phyloP scores from a whole-genome alignment of 2,113 vertebrate genomes.

The Calyptomena viridis region DNA sequence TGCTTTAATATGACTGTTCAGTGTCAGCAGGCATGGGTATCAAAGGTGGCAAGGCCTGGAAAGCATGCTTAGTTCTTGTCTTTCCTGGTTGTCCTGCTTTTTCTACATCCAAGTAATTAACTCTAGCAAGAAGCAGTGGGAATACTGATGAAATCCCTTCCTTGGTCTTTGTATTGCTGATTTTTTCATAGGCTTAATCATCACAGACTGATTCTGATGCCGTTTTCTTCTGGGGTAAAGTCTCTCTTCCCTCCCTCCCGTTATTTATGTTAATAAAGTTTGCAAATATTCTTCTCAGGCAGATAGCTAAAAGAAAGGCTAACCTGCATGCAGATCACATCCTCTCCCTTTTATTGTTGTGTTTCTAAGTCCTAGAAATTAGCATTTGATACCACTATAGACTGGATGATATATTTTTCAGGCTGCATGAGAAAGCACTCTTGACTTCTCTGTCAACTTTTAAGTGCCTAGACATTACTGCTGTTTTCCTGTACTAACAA shows the following conservation, averaged over 20 bases:
- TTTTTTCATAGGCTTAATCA: not conserved
- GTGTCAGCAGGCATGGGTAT: not conserved
- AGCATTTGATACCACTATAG: constrained; percentile 40
- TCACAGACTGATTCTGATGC: not conserved
- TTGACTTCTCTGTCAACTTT: constrained; percentile 43
- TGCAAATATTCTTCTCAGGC: constrained; percentile 8
- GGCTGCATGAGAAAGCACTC: constrained; percentile 41
- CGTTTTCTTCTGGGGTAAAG: constrained; percentile 7
- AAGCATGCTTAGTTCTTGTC: not conserved
- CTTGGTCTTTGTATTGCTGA: not conserved
- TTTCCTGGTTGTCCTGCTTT: not conserved
- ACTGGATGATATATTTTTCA: constrained; percentile 49
- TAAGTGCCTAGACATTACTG: constrained; percentile 60
- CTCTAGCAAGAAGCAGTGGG: not conserved
- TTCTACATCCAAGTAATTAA: not conserved
- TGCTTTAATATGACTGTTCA: not conserved
- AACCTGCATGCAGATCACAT: constrained; percentile 48
- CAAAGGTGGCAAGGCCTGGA: not conserved
- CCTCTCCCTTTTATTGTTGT: not conserved
- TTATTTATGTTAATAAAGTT: constrained; percentile 16
- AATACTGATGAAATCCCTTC: not conserved
- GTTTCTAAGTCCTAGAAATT: constrained; percentile 45
- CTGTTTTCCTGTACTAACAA: constrained; percentile 15
- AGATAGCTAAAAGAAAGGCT: constrained; percentile 33
- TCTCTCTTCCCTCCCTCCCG: not conserved